phyloP scores from a whole-genome alignment of 2,888 invertebrate species.

The Pollenia angustigena region DNA sequence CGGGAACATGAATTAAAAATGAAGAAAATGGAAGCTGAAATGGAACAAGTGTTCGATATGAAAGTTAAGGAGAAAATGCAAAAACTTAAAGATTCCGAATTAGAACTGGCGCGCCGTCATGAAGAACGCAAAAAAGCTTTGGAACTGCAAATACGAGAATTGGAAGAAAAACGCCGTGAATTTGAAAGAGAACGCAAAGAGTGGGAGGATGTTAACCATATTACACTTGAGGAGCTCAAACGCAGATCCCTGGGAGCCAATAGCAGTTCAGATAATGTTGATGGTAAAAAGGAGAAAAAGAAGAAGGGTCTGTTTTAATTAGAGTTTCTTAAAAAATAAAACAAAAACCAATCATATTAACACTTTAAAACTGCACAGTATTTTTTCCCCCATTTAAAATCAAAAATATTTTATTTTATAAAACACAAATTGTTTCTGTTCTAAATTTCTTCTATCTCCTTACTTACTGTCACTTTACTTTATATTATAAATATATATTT shows the following conservation, averaged over 20 bases:
- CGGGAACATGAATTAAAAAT: slow-evolving; percentile 97
- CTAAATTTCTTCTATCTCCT: neutral
- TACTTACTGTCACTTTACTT: neutral
- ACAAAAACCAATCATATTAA: slow-evolving; percentile 7
- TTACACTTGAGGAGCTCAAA: slow-evolving; percentile 94
- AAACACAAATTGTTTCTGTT: slow-evolving; percentile 23
- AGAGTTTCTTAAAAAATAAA: slow-evolving; percentile 70
- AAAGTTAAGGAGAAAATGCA: slow-evolving; percentile 98
- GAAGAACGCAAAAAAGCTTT: slow-evolving; percentile 91
- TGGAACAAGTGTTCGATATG: slow-evolving; percentile 99
- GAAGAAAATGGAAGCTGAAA: slow-evolving; percentile 99
- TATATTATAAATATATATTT: slow-evolving; percentile 29
- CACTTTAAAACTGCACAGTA: slow-evolving; percentile 67
- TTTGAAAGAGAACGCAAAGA: slow-evolving; percentile 93
- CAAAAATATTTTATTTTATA: slow-evolving; percentile 36
- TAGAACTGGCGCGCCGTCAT: slow-evolving; percentile 95
- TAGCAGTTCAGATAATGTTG: slow-evolving; percentile 86
- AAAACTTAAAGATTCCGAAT: slow-evolving; percentile 97
- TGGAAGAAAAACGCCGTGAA: slow-evolving; percentile 94
- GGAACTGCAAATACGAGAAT: slow-evolving; percentile 95
- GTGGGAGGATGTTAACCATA: slow-evolving; percentile 96
- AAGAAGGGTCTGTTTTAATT: slow-evolving; percentile 83
- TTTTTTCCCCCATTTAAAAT: slow-evolving; percentile 47
- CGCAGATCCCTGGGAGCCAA: slow-evolving; percentile 94
- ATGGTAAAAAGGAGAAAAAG: slow-evolving; percentile 82